Evolutionary conservation across 2,888 invertebrate genomes (phyloP), one percentile per base, ranked within the genome.

Genomic region (Cephus nigrinus): DNA sequence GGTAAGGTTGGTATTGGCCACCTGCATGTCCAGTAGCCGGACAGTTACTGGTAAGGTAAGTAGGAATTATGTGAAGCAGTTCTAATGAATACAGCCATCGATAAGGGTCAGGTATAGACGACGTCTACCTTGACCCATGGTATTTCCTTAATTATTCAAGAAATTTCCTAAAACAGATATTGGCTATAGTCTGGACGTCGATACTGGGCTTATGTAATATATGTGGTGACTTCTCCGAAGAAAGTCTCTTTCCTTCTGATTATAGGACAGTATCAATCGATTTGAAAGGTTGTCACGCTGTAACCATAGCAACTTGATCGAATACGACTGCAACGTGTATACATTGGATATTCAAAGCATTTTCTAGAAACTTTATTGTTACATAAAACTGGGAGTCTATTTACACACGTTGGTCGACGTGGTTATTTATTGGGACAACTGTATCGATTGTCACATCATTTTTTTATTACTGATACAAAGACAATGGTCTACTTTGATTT

Each of bases 241-340:
- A 55, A 55, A 55, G 40, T 55, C 40, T 40, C 15, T 55, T 23
- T 55, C 40, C 0, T 55, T 15, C 23, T 23, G 23, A 23, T 23
- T 55, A 23, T 55, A 55, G 78, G 68, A 55, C 73, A 34, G 76
- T 12, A 71, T 75, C 82, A 86, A 88, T 88, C 88, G 88, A 88
- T 88, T 82, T 83, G 77, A 75, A 79, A 82, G 83, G 84, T 87
- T 87, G 86, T 86, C 84, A 83, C 79, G 82, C 76, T 82, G 88
- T 88, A 86, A 88, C 88, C 88, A 88, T 88, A 87, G 88, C 84
- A 88, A 84, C 88, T 88, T 80, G 79, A 84, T 84, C 83, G 79
- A 84, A 55, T 55, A 23, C 23, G 9, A 55, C 40, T 55, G 15
- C 40, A 55, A 55, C 40, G 40, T 23, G 40, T 23, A 55, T 23